These are phyloP conservation scores for Dendrophyllia cribrosa DNA, from an alignment of 64 coral and sea anemone species.

Conservation along the genomic window DNA sequence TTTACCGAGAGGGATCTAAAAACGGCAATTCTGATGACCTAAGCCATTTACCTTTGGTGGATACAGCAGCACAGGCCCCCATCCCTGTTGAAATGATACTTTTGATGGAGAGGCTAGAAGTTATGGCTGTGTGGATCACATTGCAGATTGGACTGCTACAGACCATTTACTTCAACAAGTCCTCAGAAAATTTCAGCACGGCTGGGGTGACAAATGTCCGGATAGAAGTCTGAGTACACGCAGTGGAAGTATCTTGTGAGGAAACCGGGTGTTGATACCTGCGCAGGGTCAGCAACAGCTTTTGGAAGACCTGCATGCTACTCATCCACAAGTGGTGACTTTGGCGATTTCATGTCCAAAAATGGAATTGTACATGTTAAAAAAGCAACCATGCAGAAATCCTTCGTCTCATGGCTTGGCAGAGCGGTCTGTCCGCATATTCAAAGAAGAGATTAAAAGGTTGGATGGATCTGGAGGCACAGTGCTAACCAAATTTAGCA, in stretches of 20 bases:
- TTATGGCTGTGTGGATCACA: too few relatives aligned
- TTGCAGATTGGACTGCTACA: not conserved
- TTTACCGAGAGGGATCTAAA: too few relatives aligned
- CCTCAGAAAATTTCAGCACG: not conserved
- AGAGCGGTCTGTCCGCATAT: not conserved
- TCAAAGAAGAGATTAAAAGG: not conserved
- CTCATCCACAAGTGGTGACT: not conserved
- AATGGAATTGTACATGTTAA: too few relatives aligned
- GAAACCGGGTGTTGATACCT: not conserved
- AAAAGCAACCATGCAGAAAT: too few relatives aligned
- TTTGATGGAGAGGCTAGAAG: too few relatives aligned
- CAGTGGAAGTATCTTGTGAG: constrained; percentile 28
- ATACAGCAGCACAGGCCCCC: too few relatives aligned
- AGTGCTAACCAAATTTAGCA: not conserved
- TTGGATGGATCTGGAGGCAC: not conserved
- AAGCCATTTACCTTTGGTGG: too few relatives aligned
- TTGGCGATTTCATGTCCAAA: too few relatives aligned
- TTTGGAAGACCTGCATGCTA: constrained; percentile 1
- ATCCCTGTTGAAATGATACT: too few relatives aligned
- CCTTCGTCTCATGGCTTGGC: not conserved
- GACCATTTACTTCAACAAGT: constrained; percentile 31
- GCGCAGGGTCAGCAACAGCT: constrained; percentile 12
- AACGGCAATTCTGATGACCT: too few relatives aligned
- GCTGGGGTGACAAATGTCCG: not conserved
- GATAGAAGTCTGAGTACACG: not conserved